phyloP scores from a whole-genome alignment of 2,797 vertebrate species.

The Amniataba percoides region DNA sequence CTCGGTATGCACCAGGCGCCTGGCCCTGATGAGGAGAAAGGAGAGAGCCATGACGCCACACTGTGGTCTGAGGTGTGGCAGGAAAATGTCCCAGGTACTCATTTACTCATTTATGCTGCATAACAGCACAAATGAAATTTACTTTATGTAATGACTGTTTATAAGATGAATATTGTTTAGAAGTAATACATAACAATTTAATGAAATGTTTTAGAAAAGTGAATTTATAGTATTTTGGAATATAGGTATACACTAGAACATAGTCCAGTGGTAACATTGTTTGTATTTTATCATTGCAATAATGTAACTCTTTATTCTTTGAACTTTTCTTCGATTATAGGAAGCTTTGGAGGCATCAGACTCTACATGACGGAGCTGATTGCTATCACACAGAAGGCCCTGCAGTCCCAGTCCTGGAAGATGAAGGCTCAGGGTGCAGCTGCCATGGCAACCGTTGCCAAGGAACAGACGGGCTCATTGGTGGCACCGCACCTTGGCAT shows the following conservation, averaged over 20 bases:
- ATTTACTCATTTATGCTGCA: too few relatives aligned
- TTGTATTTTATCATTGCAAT: neutral
- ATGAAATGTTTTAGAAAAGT: neutral
- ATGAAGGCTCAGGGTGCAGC: conserved; percentile 98
- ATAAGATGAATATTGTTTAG: too few relatives aligned
- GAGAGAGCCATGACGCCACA: conserved; percentile 89
- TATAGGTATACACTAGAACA: neutral
- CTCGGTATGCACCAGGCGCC: conserved; percentile 96
- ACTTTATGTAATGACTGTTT: too few relatives aligned
- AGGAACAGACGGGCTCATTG: conserved; percentile 92
- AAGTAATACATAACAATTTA: neutral
- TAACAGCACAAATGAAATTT: neutral
- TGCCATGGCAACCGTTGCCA: conserved; percentile 96
- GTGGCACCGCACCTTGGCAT: conserved; percentile 94
- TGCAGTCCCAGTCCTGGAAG: conserved; percentile 98
- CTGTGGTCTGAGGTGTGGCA: conserved; percentile 98
- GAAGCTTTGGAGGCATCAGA: conserved; percentile 96
- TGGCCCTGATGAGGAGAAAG: conserved; percentile 90
- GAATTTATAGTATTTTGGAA: neutral
- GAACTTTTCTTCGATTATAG: conserved; percentile 72
- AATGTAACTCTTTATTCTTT: neutral
- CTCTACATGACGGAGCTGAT: conserved; percentile 97
- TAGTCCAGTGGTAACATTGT: neutral
- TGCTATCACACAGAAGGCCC: conserved; percentile 92
- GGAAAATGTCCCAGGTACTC: conserved; percentile 95